Base-by-base conservation (phyloP, 2,797 vertebrate genomes). In the Chrosomus eos region DNA sequence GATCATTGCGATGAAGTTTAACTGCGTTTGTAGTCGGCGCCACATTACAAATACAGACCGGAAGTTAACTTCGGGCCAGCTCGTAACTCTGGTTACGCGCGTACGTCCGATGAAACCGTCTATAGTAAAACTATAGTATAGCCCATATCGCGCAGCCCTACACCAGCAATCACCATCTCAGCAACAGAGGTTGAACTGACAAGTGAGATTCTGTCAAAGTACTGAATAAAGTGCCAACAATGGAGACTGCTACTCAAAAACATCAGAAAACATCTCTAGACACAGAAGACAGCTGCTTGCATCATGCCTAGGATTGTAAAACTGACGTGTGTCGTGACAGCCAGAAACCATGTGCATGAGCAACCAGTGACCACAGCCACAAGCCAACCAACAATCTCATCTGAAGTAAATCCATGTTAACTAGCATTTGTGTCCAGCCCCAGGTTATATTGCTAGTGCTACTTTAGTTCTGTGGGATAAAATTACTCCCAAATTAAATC, bases 141-240 rank as follows among this genome's bases (percentile, higher is more conserved):
- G 45, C 45, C 16, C 18, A 48, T 48, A 48, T 48, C 5, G 1
- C 5, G 0, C 5, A 48, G 45, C 45, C 45, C 5, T 48, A 48
- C 75, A 85, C 77, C 33, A 81, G 75, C 58, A 82, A 85, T 76
- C 81, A 84, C 66, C 77, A 64, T 4, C 19, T 55, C 33, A 66
- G 68, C 72, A 40, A 67, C 81, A 5, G 60, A 80, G 72, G 72
- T 73, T 82, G 70, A 87, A 51, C 19, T 80, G 78, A 36, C 26
- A 31, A 76, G 60, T 75, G 78, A 26, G 31, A 38, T 76, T 76
- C 21, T 53, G 31, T 80, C 45, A 71, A 68, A 58, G 67, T 23
- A 81, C 26, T 64, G 62, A 64, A 18, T 31, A 6, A 40, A 31
- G 31, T 21, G 48, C 16, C 23, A 70, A 33, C 43, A 45, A 21